Evolutionary conservation across 2,797 vertebrate genomes (phyloP).

Genomic region (Prionace glauca): DNA sequence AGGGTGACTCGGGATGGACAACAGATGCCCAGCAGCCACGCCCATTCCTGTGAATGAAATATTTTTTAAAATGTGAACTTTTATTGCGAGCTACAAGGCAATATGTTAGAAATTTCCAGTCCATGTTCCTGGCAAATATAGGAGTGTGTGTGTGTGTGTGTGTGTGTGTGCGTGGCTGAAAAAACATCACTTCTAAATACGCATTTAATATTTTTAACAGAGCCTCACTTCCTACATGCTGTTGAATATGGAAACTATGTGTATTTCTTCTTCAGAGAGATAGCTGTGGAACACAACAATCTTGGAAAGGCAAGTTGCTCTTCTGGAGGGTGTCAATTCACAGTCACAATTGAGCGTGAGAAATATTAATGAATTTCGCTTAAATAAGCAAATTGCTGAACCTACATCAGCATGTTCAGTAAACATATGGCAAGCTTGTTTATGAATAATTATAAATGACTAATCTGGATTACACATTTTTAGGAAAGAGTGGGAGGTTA

Average conservation of each 20-base stretch:
- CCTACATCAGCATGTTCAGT: not conserved
- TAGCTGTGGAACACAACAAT: conserved; percentile 93
- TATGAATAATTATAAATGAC: not conserved
- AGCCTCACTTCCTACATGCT: conserved; percentile 95
- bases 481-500: not conserved
- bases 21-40: too few species aligned
- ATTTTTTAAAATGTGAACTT: not conserved
- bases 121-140: not conserved
- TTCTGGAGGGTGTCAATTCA: not conserved
- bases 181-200: not conserved
- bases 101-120: not conserved
- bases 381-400: conserved; percentile 9
- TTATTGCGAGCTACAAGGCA: not conserved
- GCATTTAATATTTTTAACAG: conserved; percentile 56
- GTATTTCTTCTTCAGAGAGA: conserved; percentile 98
- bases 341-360: not conserved
- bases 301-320: conserved; percentile 81
- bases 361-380: not conserved
- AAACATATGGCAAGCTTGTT: not conserved
- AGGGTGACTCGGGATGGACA: too few species aligned
- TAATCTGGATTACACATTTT: conserved; percentile 14
- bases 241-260: conserved; percentile 95
- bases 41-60: too few species aligned
- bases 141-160: not conserved
- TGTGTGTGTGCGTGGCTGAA: not conserved